phyloP scores from a whole-genome alignment of 92 coral and sea anemone species.

The Actinernus sp. region DNA sequence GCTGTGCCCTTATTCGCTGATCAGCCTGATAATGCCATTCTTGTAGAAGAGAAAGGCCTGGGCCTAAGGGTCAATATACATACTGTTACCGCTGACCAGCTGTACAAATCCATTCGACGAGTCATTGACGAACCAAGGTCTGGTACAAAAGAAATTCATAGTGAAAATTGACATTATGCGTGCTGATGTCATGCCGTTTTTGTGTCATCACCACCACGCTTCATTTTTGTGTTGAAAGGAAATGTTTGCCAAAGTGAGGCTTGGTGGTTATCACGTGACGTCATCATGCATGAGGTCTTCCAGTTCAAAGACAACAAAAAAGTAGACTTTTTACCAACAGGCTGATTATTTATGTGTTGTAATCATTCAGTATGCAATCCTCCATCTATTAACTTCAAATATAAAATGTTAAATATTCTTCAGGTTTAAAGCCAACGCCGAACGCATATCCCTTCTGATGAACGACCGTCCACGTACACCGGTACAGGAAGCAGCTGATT shows the following conservation, averaged over 20 bases:
- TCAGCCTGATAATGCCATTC: slow-evolving; percentile 46
- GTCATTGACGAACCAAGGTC: slow-evolving; percentile 59
- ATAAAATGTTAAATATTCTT: background rate
- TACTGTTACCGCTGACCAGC: slow-evolving; percentile 30
- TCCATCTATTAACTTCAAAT: too few relatives aligned
- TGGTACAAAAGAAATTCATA: too few relatives aligned
- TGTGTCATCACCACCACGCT: too few relatives aligned
- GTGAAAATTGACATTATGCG: too few relatives aligned
- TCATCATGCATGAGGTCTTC: too few relatives aligned
- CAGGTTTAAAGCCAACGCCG: slow-evolving; percentile 31
- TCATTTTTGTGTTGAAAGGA: background rate
- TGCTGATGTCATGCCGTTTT: too few relatives aligned
- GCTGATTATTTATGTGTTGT: too few relatives aligned
- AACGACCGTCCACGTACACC: slow-evolving; percentile 36
- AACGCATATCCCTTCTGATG: slow-evolving; percentile 24
- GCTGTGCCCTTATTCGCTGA: slow-evolving; percentile 51
- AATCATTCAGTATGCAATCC: too few relatives aligned
- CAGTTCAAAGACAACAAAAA: too few relatives aligned
- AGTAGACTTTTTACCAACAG: too few relatives aligned
- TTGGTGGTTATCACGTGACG: too few relatives aligned
- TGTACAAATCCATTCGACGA: slow-evolving; percentile 27
- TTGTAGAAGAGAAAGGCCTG: slow-evolving; percentile 25
- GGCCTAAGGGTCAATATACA: slow-evolving; percentile 33
- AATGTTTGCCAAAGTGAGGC: too few relatives aligned
- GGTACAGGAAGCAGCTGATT: slow-evolving; percentile 41